Evolutionary conservation across 2,797 vertebrate genomes (phyloP).

Genomic region (Crax fasciolata): DNA sequence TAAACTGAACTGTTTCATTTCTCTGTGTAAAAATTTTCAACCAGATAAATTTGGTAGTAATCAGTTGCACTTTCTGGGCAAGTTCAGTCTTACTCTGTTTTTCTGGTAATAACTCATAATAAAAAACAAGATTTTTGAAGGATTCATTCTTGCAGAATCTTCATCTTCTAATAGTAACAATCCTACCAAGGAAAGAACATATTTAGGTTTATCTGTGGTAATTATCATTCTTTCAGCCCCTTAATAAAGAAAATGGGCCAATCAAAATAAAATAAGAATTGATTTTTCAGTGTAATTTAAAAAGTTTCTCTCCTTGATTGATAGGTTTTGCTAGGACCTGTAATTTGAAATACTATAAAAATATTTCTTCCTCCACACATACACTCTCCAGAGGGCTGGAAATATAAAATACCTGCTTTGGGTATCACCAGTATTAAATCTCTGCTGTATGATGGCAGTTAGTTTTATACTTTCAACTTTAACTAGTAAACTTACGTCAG

Average conservation of each 20-base stretch:
- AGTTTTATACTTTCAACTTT: slow-evolving; percentile 28
- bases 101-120: not conserved
- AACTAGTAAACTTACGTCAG: slow-evolving; percentile 43
- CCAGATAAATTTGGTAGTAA: not conserved
- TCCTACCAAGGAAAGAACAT: not conserved
- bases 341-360: not conserved
- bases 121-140: not conserved
- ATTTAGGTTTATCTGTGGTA: not conserved
- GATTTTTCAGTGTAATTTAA: not conserved
- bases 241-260: not conserved
- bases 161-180: not conserved
- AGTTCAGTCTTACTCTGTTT: not conserved
- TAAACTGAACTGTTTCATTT: not conserved
- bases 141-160: slow-evolving; percentile 20
- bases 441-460: slow-evolving; percentile 19
- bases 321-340: not conserved
- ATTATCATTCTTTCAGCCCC: slow-evolving; percentile 9
- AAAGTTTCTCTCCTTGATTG: slow-evolving; percentile 2
- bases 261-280: not conserved
- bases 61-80: not conserved
- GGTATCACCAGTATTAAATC: slow-evolving; percentile 15
- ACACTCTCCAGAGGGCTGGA: not conserved
- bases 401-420: slow-evolving; percentile 34
- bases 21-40: not conserved
- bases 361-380: not conserved